Evolutionary conservation across 2,888 invertebrate genomes (phyloP).

Genomic region (Thysanoteuthis rhombus): DNA sequence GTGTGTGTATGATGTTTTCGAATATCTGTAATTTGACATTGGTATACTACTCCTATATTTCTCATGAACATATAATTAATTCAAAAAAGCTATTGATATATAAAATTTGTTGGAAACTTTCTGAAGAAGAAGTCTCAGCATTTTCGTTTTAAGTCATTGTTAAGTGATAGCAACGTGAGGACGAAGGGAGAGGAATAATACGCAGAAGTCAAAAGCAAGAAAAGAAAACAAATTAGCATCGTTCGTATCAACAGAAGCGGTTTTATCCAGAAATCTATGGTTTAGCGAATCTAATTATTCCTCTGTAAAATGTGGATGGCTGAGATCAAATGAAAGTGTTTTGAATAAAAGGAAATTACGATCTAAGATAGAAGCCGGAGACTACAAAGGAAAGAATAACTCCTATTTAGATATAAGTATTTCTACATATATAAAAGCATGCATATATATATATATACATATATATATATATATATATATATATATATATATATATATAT

Average conservation of each 20-base stretch:
- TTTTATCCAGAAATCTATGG: neutral
- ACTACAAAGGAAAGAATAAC: neutral
- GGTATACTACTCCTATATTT: too few relatives aligned
- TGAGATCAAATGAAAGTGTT: neutral
- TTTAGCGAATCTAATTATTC: neutral
- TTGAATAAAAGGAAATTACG: neutral
- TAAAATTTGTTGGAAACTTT: neutral
- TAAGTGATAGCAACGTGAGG: neutral
- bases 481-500: neutral
- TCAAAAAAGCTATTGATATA: too few relatives aligned
- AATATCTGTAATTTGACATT: too few relatives aligned
- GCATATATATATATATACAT: neutral
- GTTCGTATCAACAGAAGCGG: neutral
- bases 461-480: neutral
- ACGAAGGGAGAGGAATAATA: neutral
- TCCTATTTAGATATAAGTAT: neutral
- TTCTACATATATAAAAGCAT: neutral
- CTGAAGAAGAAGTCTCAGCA: neutral
- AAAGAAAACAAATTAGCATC: neutral
- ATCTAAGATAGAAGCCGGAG: neutral
- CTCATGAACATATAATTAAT: too few relatives aligned
- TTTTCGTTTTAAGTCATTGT: neutral
- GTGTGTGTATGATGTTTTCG: too few relatives aligned
- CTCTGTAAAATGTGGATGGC: neutral
- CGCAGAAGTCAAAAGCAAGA: neutral